Evolutionary conservation across 2,888 invertebrate species (phyloP).

Genomic region (Metacarcinus magister): DNA sequence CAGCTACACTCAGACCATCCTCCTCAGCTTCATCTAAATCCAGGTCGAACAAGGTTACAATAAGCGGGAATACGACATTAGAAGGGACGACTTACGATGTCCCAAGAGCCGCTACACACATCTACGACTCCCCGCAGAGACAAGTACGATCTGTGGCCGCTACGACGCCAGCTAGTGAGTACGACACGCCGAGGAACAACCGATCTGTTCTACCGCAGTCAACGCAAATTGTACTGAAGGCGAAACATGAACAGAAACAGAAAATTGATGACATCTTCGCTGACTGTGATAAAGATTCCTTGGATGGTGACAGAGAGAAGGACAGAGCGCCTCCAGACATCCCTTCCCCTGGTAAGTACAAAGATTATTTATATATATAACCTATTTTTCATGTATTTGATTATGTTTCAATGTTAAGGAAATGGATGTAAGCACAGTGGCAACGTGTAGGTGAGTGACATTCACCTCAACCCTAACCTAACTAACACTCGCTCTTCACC

Average conservation of each 20-base stretch:
- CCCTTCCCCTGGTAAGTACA: conserved; percentile 83
- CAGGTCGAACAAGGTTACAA: conserved; percentile 68
- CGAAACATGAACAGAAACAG: conserved; percentile 79
- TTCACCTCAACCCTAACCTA: too few relatives aligned
- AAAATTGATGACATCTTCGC: conserved; percentile 81
- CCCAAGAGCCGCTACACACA: conserved; percentile 82
- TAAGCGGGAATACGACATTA: conserved; percentile 74
- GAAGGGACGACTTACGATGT: conserved; percentile 82
- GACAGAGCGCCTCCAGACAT: conserved; percentile 80
- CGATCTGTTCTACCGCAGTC: conserved; percentile 77
- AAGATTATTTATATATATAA: not conserved
- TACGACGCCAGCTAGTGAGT: conserved; percentile 72
- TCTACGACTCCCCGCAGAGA: conserved; percentile 82
- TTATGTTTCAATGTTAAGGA: not conserved
- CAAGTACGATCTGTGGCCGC: conserved; percentile 77
- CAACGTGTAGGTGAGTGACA: not conserved
- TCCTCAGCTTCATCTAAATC: conserved; percentile 68
- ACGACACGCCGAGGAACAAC: conserved; percentile 82
- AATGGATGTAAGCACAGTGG: not conserved
- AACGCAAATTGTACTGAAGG: conserved; percentile 78
- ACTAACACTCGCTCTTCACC: not conserved
- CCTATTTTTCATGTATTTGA: not conserved
- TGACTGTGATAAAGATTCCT: conserved; percentile 82
- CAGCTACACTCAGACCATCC: conserved; percentile 41
- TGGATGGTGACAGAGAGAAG: conserved; percentile 77